Evolutionary conservation across 2,797 vertebrate species (phyloP).

Genomic region (Clamator glandarius): DNA sequence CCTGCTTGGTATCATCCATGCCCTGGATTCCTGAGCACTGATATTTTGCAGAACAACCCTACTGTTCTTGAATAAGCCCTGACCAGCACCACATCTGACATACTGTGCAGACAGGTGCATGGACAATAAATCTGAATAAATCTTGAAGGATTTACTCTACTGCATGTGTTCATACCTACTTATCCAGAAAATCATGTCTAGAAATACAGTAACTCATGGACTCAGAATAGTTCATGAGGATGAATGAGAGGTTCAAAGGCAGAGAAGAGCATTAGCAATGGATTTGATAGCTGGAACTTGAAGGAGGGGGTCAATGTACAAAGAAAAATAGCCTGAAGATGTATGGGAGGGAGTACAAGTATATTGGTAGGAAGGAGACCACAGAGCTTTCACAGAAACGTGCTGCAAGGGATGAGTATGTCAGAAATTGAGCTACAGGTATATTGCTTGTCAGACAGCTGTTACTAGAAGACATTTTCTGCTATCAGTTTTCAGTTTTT

Average conservation of each 20-base stretch:
- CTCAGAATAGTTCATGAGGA: not conserved
- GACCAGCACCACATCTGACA: not conserved
- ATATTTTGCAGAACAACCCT: not conserved
- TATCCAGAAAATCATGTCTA: not conserved
- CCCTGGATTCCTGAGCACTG: not conserved
- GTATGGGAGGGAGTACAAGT: not conserved
- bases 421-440: not conserved
- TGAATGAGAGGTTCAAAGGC: not conserved
- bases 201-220: not conserved
- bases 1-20: too few species aligned
- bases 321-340: not conserved
- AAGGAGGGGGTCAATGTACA: not conserved
- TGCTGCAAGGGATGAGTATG: not conserved
- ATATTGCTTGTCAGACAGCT: not conserved
- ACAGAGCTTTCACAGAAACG: not conserved
- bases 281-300: not conserved
- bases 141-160: not conserved
- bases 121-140: not conserved
- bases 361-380: not conserved
- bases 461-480: not conserved
- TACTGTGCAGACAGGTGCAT: not conserved
- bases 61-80: not conserved
- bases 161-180: not conserved
- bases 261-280: not conserved
- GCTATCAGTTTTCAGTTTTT: not conserved